Percentiles rank a stretch among this genome's conserved stretches.
Conservation (phyloP, 2,888 invertebrate species). For the Tinea semifulvella region DNA sequence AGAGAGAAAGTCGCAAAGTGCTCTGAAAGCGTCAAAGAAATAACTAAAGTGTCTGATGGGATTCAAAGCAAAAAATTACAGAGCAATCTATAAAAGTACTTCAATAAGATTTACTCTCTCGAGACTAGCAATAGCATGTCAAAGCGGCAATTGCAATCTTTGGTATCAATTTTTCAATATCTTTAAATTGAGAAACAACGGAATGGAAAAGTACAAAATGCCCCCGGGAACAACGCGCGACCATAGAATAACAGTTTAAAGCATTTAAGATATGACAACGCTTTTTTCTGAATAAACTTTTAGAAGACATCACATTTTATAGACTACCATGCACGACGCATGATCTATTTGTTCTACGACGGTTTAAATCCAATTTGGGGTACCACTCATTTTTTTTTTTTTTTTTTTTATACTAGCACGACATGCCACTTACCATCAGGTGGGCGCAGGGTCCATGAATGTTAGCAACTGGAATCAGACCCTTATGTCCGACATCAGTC, state of each 20-base stretch:
- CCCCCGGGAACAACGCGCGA: constrained; percentile 13
- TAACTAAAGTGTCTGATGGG: constrained; percentile 4
- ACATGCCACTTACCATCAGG: too few species aligned
- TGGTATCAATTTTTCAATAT: constrained; percentile 36
- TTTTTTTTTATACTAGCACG: too few species aligned
- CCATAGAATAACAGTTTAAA: background rate
- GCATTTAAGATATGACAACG: constrained; percentile 6
- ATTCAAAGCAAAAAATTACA: constrained; percentile 23
- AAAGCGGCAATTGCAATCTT: constrained; percentile 31
- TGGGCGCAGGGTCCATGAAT: too few species aligned
- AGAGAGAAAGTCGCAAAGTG: constrained; percentile 2
- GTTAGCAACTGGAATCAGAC: too few species aligned
- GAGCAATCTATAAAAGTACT: constrained; percentile 31
- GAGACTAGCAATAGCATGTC: constrained; percentile 24
- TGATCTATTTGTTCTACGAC: too few species aligned
- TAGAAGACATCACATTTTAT: too few species aligned
- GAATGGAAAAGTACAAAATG: constrained; percentile 23
- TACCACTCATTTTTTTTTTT: too few species aligned
- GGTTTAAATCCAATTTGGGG: too few species aligned
- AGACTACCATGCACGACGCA: too few species aligned
- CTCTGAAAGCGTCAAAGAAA: background rate
- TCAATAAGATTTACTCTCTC: constrained; percentile 1
- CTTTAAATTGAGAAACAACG: constrained; percentile 27
- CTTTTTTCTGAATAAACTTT: too few species aligned
- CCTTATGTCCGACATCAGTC: too few species aligned